phyloP scores from a whole-genome alignment of 1,140 invertebrate genomes.

The Ceratosolen fusciceps region DNA sequence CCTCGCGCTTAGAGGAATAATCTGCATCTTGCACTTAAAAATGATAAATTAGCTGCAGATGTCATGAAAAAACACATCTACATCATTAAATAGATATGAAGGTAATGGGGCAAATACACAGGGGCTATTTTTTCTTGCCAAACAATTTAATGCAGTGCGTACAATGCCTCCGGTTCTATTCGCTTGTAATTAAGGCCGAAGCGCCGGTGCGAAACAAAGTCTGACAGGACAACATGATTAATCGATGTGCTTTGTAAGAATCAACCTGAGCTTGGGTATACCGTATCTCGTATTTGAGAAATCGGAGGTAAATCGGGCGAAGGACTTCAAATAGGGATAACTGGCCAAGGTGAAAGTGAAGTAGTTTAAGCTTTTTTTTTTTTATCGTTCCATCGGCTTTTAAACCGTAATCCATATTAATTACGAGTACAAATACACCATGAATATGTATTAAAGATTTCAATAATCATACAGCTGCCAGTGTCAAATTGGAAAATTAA shows the following conservation, averaged over 20 bases:
- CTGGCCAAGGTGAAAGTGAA: neutral
- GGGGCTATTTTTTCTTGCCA: neutral
- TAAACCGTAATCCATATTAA: too few relatives aligned
- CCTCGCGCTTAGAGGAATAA: neutral
- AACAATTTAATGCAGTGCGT: conserved; percentile 12
- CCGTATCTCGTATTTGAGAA: conserved; percentile 24
- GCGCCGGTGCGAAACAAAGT: neutral
- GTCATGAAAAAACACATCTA: conserved; percentile 6
- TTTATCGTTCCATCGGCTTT: too few relatives aligned
- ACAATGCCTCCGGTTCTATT: neutral
- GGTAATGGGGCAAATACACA: conserved; percentile 4
- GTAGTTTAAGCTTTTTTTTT: too few relatives aligned
- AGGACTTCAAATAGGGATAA: conserved; percentile 4
- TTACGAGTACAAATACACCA: too few relatives aligned
- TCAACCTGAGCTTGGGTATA: conserved; percentile 18
- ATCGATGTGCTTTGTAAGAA: conserved; percentile 45
- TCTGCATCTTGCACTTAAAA: neutral
- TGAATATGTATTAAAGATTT: too few relatives aligned
- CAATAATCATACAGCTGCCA: too few relatives aligned
- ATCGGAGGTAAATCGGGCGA: conserved; percentile 1
- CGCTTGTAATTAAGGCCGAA: conserved; percentile 36
- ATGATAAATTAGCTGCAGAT: conserved; percentile 25
- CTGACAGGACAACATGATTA: conserved; percentile 21
- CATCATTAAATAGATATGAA: conserved; percentile 2
- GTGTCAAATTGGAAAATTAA: too few relatives aligned